Percentiles rank a stretch among this genome's conserved stretches.
Evolutionary conservation across 2,797 vertebrate genomes (phyloP).

Genomic region (Furcifer pardalis): DNA sequence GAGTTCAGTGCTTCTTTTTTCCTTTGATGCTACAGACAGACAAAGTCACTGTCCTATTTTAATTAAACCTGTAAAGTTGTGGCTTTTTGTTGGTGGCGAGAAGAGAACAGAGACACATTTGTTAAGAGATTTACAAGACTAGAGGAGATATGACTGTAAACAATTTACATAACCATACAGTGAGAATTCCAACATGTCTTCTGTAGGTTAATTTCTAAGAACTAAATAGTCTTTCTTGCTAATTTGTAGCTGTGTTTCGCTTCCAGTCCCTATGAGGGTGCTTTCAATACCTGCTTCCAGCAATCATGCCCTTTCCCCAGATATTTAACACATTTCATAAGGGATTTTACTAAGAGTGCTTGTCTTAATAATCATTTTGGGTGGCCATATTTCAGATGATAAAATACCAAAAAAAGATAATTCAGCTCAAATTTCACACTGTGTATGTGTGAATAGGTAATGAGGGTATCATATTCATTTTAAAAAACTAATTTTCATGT

Average conservation of each 20-base stretch:
- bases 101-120: neutral
- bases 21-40: neutral
- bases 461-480: neutral
- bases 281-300: neutral
- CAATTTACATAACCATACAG: neutral
- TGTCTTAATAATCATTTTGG: neutral
- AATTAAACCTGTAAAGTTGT: constrained; percentile 6
- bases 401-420: fast-evolving
- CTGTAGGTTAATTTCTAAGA: constrained; percentile 27
- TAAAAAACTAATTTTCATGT: too few relatives aligned
- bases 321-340: constrained; percentile 23
- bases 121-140: constrained; percentile 9
- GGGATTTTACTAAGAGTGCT: neutral
- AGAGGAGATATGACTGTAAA: constrained; percentile 32
- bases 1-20: neutral
- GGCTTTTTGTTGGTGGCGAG: constrained; percentile 23
- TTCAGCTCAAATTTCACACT: neutral
- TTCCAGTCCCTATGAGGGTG: neutral
- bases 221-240: constrained; percentile 31
- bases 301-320: neutral
- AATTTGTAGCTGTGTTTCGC: constrained; percentile 31
- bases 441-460: neutral
- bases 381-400: neutral
- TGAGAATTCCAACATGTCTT: neutral
- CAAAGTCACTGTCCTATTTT: constrained; percentile 32